Base-by-base conservation (phyloP, 2,113 vertebrate genomes). In the Ellobius talpinus region DNA sequence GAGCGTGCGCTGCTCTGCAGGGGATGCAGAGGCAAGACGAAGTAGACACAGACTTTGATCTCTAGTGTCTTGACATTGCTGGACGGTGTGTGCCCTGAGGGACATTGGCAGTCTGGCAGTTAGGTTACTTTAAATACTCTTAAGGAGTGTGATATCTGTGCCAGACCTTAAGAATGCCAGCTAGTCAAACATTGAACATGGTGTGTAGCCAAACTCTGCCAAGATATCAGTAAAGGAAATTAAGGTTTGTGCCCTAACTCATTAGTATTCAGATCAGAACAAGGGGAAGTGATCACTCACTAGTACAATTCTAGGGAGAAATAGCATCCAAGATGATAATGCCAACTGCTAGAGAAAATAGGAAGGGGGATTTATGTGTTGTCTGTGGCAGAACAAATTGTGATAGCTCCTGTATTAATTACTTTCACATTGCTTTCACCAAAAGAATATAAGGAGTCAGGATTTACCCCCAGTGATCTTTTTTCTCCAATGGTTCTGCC, bases 161-260 rank as follows among this genome's bases (percentile, higher is more conserved):
- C 13, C 87, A 97, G 29, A 79, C 55, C 11, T 87, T 79, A 77
- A 77, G 72, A 89, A 63, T 36, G 10, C 89, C 33, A 93, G 87
- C 24, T 31, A 68, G 66, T 29, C 95, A 84, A 77, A 93, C 17
- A 23, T 16, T 89, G 39, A 16, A 50, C 65, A 76, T 66, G 13
- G 4, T 82, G 8, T 52, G 9, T 66, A 65, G 2, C 12, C 4
- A 70, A 39, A 13, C 52, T n/a, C 26, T 21, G 65, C 36, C 86
- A 68, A 92, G 91, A 78, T 94, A 89, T 68, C 8, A 70, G 19
- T 19, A 93, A 94, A 84, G 16, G 72, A 63, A 91, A 73, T 90
- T 78, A 86, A 91, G 76, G 63, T 47, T 14, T n/a, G 0, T 78
- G 36, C 10, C 24, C 42, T 33, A 84, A 93, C 21, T 93, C 47